Base-by-base conservation (phyloP, 2,113 vertebrate genomes). In the Labeo rohita region DNA sequence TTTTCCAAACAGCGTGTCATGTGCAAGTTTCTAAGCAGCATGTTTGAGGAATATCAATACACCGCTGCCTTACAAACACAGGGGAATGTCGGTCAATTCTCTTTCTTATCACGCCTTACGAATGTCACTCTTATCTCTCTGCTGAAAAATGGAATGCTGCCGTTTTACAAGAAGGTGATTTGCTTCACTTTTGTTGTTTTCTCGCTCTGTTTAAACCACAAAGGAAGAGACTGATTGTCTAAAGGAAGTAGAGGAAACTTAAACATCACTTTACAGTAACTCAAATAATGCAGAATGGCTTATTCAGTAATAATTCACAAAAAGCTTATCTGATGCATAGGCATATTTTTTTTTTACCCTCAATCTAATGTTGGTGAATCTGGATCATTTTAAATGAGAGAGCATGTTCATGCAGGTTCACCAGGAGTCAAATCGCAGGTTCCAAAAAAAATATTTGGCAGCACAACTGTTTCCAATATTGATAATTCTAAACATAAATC, bases 111-210 rank as follows among this genome's bases (percentile, higher is more conserved):
- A 70, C 76, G 73, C 85, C 80, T 84, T 68, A 54, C 36, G 56
- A 86, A 84, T 66, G 68, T 59, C 85, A 75, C 45, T 50, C 80
- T 80, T 82, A 86, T 88, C 85, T 86, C 63, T 68, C 23, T 34
- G 34, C 2, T 65, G 84, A 76, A 65, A 86, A 84, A 72, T 50
- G 18, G 50, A 88, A 85, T 73, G 18, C 59, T 83, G 34, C n/a
- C 4, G 49, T 88, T 73, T 61, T 65, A 80, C 59, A 63, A 23
- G 49, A 39, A 28, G 54, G 45, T 28, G 50, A 34, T 79, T 54
- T 49, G 15, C 45, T 36, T 21, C 3, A 18, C n/a, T 49, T 49
- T 65, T 86, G 63, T 73, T 73, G 74, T 80, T 84, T 63, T 76
- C 79, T 72, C 6, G 2, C 65, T 45, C 72, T 36, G n/a, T 72